Evolutionary conservation across 2,113 vertebrate genomes (phyloP), one percentile per base, ranked within the genome.

Genomic region (Benitochromis conjunctus): DNA sequence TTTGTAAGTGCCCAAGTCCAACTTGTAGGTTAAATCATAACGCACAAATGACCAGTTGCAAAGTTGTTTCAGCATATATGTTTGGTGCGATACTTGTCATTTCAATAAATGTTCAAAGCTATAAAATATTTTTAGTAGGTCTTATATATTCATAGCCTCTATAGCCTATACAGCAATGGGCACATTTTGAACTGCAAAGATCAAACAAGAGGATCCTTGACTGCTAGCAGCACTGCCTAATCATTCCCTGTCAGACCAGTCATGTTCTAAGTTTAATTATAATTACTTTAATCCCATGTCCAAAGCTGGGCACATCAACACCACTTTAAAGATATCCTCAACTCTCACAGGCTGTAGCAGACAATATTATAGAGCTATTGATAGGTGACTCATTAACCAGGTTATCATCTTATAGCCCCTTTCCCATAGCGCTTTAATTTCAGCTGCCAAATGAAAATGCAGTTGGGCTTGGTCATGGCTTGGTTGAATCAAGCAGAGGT

Each of bases 351-450:
- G 3, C 26, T 81, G 34, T 10, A 26, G n/a, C 57, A 36, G 11
- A 69, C 38, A 60, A 62, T 57, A 76, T 19, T 88, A 80, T 18
- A 85, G 80, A 83, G 74, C 29, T 18, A 86, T 55, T 82, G 71
- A 91, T 41, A 31, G 29, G 60, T 4, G 31, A 46, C 51, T 90
- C 57, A 89, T 93, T 90, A 81, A 69, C 48, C 55, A 5, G 13
- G 57, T 83, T 80, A 84, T 88, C 24, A 43, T 89, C 43, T 54
- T 51, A 48, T 60, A 6, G 34, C 2, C 3, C 21, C 78, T 82
- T 62, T 26, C 16, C n/a, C 46, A 34, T 13, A 7, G 13, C 24
- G 12, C 34, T 29, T 66, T 34, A 3, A 36, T 85, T 3, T 62
- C 41, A 38, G 34, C 48, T 83, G 85, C 69, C 48, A 54, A 86